Conservation (phyloP, 23 tunicate species). For the Halocynthia aurantium region DNA sequence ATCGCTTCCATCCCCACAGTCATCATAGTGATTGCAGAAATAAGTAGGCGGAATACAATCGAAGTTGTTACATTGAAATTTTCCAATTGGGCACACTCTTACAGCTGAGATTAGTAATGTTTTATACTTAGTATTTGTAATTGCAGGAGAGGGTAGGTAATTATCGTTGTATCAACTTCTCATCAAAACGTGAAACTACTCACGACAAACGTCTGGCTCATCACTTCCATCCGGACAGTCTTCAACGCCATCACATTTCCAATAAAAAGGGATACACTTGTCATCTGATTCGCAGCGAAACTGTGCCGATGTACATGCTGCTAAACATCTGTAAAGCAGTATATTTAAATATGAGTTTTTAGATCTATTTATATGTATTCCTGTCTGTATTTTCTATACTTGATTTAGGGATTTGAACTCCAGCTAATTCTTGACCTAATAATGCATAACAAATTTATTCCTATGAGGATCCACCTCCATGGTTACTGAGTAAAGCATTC, state of each 20-base stretch:
- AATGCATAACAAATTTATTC: too few relatives aligned
- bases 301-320: slow-evolving; percentile 66
- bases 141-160: background rate
- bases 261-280: slow-evolving; percentile 75
- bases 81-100: slow-evolving; percentile 43
- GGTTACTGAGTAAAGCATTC: background rate
- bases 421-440: too few relatives aligned
- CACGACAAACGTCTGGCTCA: slow-evolving; percentile 89
- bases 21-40: slow-evolving; percentile 54
- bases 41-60: slow-evolving; percentile 53
- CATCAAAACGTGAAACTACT: slow-evolving; percentile 7
- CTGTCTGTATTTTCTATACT: too few relatives aligned
- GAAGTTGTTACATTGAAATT: slow-evolving; percentile 64
- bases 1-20: slow-evolving; percentile 75
- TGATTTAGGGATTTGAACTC: too few relatives aligned
- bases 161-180: background rate
- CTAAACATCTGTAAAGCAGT: slow-evolving; percentile 50
- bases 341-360: background rate
- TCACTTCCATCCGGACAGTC: slow-evolving; percentile 95
- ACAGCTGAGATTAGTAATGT: slow-evolving; percentile 36
- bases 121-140: too few relatives aligned
- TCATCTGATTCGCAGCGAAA: slow-evolving; percentile 70
- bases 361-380: too few relatives aligned
- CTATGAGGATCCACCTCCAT: too few relatives aligned
- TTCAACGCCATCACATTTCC: slow-evolving; percentile 81